A percentile compares a stretch with the other conserved stretches of the same genome.
Conservation (phyloP, 2,113 vertebrate species). For the Pardalotus punctatus region DNA sequence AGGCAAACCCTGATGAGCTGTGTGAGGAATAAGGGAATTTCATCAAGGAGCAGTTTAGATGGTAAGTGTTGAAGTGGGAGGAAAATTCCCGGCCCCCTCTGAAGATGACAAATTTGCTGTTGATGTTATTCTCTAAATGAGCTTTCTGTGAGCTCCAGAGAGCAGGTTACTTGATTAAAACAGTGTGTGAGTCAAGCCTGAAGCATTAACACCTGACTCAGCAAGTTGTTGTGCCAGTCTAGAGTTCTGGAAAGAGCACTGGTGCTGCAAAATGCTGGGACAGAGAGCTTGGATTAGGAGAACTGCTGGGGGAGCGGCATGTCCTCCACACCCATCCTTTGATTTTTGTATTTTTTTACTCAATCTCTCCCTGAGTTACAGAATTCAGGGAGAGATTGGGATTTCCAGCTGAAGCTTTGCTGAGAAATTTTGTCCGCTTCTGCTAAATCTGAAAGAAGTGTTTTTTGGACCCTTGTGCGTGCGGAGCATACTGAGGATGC, state of each 20-base stretch:
- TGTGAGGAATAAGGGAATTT: background rate
- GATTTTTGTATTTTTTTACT: background rate
- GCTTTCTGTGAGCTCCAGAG: background rate
- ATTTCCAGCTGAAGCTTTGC: background rate
- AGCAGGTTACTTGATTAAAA: background rate
- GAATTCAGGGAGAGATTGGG: background rate
- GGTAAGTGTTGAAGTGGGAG: background rate
- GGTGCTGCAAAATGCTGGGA: background rate
- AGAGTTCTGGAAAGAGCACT: background rate
- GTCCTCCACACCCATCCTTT: background rate
- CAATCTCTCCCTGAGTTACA: background rate
- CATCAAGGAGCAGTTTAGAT: background rate
- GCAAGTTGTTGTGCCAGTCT: background rate
- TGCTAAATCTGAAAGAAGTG: background rate
- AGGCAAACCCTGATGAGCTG: background rate
- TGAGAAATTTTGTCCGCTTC: background rate
- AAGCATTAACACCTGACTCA: background rate
- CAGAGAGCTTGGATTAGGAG: background rate
- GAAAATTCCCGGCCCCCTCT: background rate
- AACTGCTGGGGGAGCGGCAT: accelerated
- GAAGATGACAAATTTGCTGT: background rate
- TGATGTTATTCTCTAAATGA: background rate
- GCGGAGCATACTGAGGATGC: background rate
- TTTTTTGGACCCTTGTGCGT: accelerated
- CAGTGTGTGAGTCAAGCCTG: background rate